Base-by-base conservation (phyloP, 2,888 invertebrate genomes). In the Ormyrus thymus region DNA sequence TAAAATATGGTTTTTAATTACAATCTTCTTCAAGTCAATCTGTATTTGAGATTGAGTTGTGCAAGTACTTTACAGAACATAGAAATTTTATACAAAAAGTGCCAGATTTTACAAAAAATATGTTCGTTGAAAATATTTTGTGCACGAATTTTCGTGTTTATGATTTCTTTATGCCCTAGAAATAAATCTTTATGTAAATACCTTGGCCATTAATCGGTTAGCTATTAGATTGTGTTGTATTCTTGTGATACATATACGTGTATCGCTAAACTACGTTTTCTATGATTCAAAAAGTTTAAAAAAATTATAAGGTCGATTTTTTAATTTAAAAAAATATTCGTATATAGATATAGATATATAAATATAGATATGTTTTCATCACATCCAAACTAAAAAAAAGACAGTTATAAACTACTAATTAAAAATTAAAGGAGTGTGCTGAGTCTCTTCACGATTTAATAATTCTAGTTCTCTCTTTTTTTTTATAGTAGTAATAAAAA, bases 371-470 rank as follows among this genome's bases (percentile, higher is more conserved):
- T 82, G 77, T 62, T 81, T 81, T 79, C 72, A 72, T 76, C 64
- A 78, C 84, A 86, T 85, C 83, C 82, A 86, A 83, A 84, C 83
- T 85, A 85, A 84, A 29, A 29, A 29, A 29, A 29, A 80, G 69
- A 82, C 75, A n/a, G 75, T 48, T 69, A 50, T 59, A 61, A 65
- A 73, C 46, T 48, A 68, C 56, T 71, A 71, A 71, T 70, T 65
- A 56, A 78, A 80, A 78, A 65, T 73, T 11, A 46, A 69, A 74
- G 58, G 10, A 43, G 51, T 53, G 58, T 76, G 76, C 58, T 66
- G 66, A 59, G 55, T 79, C 65, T 70, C 70, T 78, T 64, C n/a
- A 51, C 51, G 29, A 62, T 76, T 56, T 69, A 62, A 48, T 43
- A 71, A 55, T 66, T 70, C 13, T 29, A 29, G 2, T 29, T 29